phyloP scores from a whole-genome alignment of 2,113 vertebrate genomes.

The Meriones unguiculatus region DNA sequence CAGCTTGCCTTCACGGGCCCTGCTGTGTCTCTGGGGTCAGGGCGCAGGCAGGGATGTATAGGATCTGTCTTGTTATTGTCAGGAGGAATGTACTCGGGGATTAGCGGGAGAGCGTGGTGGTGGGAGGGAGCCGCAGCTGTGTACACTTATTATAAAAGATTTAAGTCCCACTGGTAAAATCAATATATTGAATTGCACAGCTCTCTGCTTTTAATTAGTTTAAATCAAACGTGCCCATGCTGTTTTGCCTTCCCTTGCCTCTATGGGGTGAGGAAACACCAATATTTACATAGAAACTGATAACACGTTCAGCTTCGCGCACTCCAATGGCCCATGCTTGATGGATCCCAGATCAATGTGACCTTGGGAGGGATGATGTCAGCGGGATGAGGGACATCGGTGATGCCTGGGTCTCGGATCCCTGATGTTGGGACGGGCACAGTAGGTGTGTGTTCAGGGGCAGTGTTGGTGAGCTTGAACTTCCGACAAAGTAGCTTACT shows the following conservation, averaged over 20 bases:
- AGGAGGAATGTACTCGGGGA: constrained; percentile 85
- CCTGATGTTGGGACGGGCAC: neutral
- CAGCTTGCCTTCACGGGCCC: constrained; percentile 79
- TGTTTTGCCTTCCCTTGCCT: constrained; percentile 80
- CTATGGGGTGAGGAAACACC: constrained; percentile 85
- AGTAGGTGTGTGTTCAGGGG: neutral
- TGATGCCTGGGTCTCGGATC: neutral
- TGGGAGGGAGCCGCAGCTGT: constrained; percentile 86
- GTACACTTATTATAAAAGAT: constrained; percentile 87
- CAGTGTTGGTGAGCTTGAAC: neutral
- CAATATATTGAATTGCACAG: constrained; percentile 89
- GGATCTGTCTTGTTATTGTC: constrained; percentile 88
- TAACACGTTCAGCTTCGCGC: constrained; percentile 81
- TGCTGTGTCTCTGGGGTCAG: constrained; percentile 83
- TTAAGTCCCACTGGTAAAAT: constrained; percentile 89
- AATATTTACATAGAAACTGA: constrained; percentile 89
- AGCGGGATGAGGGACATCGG: constrained; percentile 35
- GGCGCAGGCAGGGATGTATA: constrained; percentile 86
- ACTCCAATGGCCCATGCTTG: constrained; percentile 71
- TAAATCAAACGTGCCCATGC: constrained; percentile 84
- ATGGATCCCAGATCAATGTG: constrained; percentile 70
- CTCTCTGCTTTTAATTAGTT: constrained; percentile 90
- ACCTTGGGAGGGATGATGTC: constrained; percentile 63
- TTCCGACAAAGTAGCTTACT: neutral
- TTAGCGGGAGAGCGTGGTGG: constrained; percentile 78